phyloP scores from a whole-genome alignment of 2,888 invertebrate species.

The Leptinotarsa juncta region DNA sequence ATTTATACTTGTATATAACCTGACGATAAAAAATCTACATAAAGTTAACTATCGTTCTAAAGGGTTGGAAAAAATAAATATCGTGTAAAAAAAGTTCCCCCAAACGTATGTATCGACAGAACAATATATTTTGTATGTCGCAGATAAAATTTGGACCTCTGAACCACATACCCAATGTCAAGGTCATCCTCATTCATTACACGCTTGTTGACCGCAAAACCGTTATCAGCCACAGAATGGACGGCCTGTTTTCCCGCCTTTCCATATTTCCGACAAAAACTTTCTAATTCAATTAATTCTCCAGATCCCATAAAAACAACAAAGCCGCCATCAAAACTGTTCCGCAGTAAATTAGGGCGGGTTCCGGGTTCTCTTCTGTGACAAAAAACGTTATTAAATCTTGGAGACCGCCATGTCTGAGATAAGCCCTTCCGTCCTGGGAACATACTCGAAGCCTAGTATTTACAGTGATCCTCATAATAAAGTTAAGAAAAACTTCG shows the following conservation, averaged over 20 bases:
- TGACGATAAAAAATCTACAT: no score
- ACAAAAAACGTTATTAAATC: conserved; percentile 53
- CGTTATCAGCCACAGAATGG: not conserved
- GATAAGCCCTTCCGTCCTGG: conserved; percentile 46
- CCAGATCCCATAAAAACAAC: conserved; percentile 36
- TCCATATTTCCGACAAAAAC: conserved; percentile 27
- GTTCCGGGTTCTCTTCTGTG: conserved; percentile 18
- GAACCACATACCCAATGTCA: not conserved
- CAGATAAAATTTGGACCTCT: no score
- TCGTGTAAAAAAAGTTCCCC: no score
- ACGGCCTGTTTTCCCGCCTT: conserved; percentile 3
- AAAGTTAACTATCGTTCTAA: no score
- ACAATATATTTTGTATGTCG: no score
- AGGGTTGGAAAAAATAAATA: no score
- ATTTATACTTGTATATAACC: no score
- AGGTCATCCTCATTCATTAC: not conserved
- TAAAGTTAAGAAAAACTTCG: conserved; percentile 57
- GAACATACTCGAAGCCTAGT: conserved; percentile 35
- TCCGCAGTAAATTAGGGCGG: conserved; percentile 40
- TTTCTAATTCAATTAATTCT: conserved; percentile 40
- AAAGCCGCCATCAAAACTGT: conserved; percentile 38
- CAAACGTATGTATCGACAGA: no score
- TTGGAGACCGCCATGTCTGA: conserved; percentile 49
- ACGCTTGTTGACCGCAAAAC: conserved; percentile 8
- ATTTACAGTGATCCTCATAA: conserved; percentile 57